Evolutionary conservation across 35 echinoderm and acorn worm genomes (phyloP).

Genomic region (Lytechinus variegatus): DNA sequence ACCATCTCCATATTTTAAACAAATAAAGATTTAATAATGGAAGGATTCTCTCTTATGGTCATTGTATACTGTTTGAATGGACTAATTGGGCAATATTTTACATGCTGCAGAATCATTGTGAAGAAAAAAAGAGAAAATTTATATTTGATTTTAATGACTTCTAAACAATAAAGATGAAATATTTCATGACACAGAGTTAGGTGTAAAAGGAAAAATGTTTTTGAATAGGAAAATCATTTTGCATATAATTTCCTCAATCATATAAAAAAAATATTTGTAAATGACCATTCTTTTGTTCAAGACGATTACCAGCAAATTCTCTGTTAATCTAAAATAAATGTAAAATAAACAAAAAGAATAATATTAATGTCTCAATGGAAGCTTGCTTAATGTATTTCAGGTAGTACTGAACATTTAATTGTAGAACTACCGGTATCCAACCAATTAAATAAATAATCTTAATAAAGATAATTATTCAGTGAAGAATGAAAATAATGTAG

Average conservation of each 20-base stretch:
- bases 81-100: neutral
- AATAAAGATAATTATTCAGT: neutral
- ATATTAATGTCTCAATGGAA: neutral
- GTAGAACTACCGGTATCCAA: neutral
- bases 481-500: neutral
- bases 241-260: neutral
- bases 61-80: neutral
- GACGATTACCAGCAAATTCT: neutral
- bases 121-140: neutral
- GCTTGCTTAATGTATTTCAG: neutral
- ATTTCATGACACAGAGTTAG: neutral
- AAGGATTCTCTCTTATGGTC: neutral
- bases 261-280: neutral
- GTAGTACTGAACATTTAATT: neutral
- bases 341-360: slow-evolving; percentile 21
- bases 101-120: neutral
- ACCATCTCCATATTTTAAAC: no score
- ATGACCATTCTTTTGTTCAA: neutral
- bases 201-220: neutral
- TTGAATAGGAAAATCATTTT: neutral
- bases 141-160: neutral
- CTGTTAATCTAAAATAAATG: neutral
- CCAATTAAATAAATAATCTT: neutral
- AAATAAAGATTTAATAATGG: neutral
- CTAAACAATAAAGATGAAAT: neutral